A percentile compares a stretch with the other conserved stretches of the same genome.
Conservation (phyloP, 2,797 vertebrate species). For the Neosilurus mollespiculum region DNA sequence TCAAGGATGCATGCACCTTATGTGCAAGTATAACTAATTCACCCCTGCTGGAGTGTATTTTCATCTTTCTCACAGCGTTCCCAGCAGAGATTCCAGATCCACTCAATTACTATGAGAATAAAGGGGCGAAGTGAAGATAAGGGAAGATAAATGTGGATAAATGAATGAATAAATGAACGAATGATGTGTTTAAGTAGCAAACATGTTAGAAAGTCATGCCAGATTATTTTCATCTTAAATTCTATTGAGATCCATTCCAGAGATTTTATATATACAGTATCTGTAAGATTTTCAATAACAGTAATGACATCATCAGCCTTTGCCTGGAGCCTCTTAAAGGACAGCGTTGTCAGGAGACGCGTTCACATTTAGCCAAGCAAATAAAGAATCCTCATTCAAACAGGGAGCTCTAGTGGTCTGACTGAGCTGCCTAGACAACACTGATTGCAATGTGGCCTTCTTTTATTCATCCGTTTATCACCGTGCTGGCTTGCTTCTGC, state of each 20-base stretch:
- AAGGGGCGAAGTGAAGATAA: neutral
- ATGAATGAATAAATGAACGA: neutral
- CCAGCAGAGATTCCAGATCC: neutral
- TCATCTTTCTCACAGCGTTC: neutral
- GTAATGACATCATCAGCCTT: neutral
- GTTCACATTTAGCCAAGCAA: neutral
- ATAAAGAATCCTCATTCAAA: neutral
- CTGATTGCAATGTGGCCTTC: constrained; percentile 2
- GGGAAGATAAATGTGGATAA: too few relatives aligned
- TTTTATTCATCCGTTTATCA: constrained; percentile 1
- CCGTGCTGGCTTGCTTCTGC: neutral
- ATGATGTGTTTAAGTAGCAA: neutral
- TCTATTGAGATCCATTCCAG: neutral
- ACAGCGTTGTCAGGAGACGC: neutral
- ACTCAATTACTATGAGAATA: neutral
- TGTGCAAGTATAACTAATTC: too few relatives aligned
- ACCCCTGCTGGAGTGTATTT: neutral
- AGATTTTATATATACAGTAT: neutral
- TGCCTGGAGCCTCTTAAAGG: neutral
- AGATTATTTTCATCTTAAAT: neutral
- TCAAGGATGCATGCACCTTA: too few relatives aligned
- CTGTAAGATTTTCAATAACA: neutral
- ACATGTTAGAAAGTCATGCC: neutral
- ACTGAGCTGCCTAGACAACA: constrained; percentile 12
- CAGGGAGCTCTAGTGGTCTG: neutral